These are phyloP conservation scores for Lochmaea capreae DNA, from an alignment of 2,888 invertebrate genomes.

Conservation along the genomic window DNA sequence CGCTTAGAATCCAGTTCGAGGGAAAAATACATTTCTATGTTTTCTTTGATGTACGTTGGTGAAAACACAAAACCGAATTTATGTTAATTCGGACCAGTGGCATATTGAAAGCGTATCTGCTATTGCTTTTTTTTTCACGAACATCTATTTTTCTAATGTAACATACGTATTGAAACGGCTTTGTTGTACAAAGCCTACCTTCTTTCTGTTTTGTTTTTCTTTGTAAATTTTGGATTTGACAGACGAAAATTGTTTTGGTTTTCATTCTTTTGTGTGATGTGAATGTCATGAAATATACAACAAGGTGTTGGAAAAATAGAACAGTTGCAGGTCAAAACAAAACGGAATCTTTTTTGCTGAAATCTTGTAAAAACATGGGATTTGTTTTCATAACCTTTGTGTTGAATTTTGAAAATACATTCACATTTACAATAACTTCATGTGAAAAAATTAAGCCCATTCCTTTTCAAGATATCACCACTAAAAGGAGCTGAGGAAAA, in stretches of 20 bases:
- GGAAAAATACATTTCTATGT: slow-evolving; percentile 27
- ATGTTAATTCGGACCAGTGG: slow-evolving; percentile 32
- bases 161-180: slow-evolving; percentile 23
- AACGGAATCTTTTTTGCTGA: background rate
- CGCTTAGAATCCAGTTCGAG: slow-evolving; percentile 24
- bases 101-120: slow-evolving; percentile 25
- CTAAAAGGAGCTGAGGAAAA: no score
- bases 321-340: background rate
- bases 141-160: slow-evolving; percentile 31
- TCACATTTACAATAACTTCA: no score
- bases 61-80: slow-evolving; percentile 31
- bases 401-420: no score
- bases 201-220: background rate
- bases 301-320: background rate
- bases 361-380: background rate
- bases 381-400: background rate
- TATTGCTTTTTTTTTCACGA: slow-evolving; percentile 21
- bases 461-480: no score
- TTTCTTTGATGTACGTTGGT: slow-evolving; percentile 32
- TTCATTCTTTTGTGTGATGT: background rate
- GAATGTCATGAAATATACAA: background rate
- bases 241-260: background rate
- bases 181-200: slow-evolving; percentile 25
- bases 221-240: background rate
- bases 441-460: no score